phyloP scores from a whole-genome alignment of 1,140 invertebrate species.

The Aplysia californica region DNA sequence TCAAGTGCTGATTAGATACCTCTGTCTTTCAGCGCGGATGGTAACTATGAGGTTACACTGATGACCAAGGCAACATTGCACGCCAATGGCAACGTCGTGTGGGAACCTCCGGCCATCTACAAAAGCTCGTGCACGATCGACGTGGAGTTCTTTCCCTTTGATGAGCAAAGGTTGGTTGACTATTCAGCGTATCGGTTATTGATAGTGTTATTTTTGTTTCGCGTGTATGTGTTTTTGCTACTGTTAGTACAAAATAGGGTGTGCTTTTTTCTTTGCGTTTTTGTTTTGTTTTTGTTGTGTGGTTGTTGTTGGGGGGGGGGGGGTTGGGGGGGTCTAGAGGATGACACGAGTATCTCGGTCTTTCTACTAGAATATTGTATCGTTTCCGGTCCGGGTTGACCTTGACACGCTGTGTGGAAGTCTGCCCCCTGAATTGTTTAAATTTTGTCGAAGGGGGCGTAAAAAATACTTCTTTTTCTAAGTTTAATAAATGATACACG shows the following conservation, averaged over 20 bases:
- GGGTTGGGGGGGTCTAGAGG: background rate
- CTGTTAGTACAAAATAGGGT: background rate
- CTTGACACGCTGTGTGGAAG: no score
- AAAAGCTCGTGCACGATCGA: conserved; percentile 99
- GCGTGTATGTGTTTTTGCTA: background rate
- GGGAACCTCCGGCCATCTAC: conserved; percentile 99
- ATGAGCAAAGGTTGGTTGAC: conserved; percentile 82
- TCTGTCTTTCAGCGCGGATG: conserved; percentile 69
- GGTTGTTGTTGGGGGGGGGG: background rate
- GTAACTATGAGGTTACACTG: conserved; percentile 73
- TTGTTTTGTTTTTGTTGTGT: background rate
- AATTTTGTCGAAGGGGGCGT: background rate
- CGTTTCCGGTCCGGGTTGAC: background rate
- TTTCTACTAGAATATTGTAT: background rate
- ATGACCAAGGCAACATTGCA: conserved; percentile 72
- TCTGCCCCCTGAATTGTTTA: no score
- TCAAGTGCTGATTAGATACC: no score
- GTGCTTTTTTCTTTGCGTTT: background rate
- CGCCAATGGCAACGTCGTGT: conserved; percentile 89
- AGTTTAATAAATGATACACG: background rate
- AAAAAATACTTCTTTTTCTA: background rate
- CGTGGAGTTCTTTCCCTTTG: conserved; percentile 86
- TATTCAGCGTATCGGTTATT: background rate
- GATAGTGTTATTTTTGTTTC: background rate
- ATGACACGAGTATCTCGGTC: background rate